Evolutionary conservation across 2,113 vertebrate genomes (phyloP).

Genomic region (Irena cyanogastra): DNA sequence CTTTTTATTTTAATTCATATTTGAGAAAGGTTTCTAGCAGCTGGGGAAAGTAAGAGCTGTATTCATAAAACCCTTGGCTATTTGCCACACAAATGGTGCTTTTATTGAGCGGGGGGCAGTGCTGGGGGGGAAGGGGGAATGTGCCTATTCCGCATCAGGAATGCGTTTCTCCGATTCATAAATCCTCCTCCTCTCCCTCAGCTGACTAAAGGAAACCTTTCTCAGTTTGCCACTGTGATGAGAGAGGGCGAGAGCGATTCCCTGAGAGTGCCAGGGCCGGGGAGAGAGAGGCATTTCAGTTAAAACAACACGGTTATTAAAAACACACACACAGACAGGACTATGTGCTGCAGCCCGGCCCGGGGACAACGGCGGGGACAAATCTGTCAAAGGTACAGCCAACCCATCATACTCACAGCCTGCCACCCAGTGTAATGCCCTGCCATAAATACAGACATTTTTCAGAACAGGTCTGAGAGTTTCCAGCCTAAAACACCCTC

Average conservation of each 20-base stretch:
- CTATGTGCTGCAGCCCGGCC: not conserved
- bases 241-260: not conserved
- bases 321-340: not conserved
- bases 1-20: conserved; percentile 74
- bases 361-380: not conserved
- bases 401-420: not conserved
- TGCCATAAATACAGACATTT: not conserved
- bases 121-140: not conserved
- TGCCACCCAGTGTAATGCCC: not conserved
- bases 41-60: conserved; percentile 66
- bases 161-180: conserved; percentile 64
- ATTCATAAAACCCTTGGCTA: conserved; percentile 73
- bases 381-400: not conserved
- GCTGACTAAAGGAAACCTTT: conserved; percentile 48
- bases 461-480: not conserved
- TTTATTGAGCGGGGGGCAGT: conserved; percentile 30
- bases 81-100: conserved; percentile 65
- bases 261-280: not conserved
- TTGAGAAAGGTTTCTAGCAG: conserved; percentile 66
- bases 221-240: not conserved
- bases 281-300: not conserved
- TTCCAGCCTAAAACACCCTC: not conserved
- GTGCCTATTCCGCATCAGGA: conserved; percentile 54
- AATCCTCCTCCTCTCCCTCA: conserved; percentile 36
- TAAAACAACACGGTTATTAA: not conserved